Percentiles rank a stretch among this genome's conserved stretches.
These are phyloP conservation scores for Bubo bubo DNA, from an alignment of 2,113 vertebrate genomes.

Conservation along the genomic window DNA sequence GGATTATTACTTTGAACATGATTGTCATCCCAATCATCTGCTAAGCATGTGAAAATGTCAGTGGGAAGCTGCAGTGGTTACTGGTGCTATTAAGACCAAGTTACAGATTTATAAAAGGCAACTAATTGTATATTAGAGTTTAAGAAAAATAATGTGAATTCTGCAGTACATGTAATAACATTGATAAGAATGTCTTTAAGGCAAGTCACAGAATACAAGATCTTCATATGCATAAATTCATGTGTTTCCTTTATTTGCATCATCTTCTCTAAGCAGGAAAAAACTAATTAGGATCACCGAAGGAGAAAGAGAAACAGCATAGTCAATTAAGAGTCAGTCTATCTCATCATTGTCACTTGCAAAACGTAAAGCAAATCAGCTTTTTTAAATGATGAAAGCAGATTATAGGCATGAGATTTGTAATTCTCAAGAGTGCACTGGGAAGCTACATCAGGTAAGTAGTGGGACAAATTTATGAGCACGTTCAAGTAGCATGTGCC, in stretches of 20 bases:
- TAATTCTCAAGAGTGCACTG: not conserved
- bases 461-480: not conserved
- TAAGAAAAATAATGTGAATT: not conserved
- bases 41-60: not conserved
- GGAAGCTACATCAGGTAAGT: not conserved
- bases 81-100: not conserved
- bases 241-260: not conserved
- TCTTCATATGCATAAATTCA: not conserved
- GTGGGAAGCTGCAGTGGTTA: not conserved
- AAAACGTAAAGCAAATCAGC: not conserved
- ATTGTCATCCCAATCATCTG: not conserved
- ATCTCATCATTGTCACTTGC: not conserved
- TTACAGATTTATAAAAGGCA: not conserved
- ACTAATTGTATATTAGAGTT: not conserved
- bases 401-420: not conserved
- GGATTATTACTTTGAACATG: not conserved
- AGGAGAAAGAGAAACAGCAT: not conserved
- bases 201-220: not conserved
- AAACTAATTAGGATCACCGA: not conserved
- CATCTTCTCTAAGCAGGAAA: not conserved
- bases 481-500: not conserved
- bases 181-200: not conserved
- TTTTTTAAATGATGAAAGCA: not conserved
- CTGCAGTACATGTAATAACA: not conserved
- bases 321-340: not conserved